These are phyloP conservation scores for Drosophila kurseongensis DNA, from an alignment of 1,140 invertebrate species.

Conservation along the genomic window DNA sequence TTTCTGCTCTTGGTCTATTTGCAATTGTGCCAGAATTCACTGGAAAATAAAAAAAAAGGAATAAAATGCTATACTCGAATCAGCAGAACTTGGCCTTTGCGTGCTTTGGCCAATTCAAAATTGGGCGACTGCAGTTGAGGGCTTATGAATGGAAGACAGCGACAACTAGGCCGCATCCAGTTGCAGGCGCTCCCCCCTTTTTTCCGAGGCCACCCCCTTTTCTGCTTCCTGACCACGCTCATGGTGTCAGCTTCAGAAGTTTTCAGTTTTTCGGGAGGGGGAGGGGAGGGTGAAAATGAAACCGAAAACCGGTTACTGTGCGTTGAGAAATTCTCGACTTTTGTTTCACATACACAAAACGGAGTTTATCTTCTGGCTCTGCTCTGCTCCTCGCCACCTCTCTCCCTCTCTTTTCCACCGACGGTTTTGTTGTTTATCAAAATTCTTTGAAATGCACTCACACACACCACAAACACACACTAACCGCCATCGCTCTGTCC, in stretches of 20 bases:
- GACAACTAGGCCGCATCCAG: conserved; percentile 61
- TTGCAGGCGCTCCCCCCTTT: conserved; percentile 22
- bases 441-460: conserved; percentile 81
- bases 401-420: conserved; percentile 11
- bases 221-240: conserved; percentile 2
- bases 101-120: conserved; percentile 70
- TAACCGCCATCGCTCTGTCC: not conserved
- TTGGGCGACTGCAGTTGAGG: conserved; percentile 17
- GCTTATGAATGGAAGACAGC: conserved; percentile 64
- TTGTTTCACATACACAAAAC: conserved; percentile 74
- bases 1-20: conserved; percentile 10
- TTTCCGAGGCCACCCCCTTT: not conserved
- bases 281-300: conserved; percentile 28
- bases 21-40: conserved; percentile 44
- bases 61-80: conserved; percentile 15
- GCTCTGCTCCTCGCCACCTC: conserved; percentile 34
- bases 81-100: conserved; percentile 61
- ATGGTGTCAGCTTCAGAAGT: conserved; percentile 54
- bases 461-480: conserved; percentile 17
- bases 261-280: conserved; percentile 14
- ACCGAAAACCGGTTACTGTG: conserved; percentile 70
- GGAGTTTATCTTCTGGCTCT: conserved; percentile 71
- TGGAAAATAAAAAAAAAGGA: conserved; percentile 26
- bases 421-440: conserved; percentile 68
- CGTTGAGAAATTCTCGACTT: conserved; percentile 75